Base-by-base conservation (phyloP, 2,888 invertebrate genomes). In the Penaeus monodon region DNA sequence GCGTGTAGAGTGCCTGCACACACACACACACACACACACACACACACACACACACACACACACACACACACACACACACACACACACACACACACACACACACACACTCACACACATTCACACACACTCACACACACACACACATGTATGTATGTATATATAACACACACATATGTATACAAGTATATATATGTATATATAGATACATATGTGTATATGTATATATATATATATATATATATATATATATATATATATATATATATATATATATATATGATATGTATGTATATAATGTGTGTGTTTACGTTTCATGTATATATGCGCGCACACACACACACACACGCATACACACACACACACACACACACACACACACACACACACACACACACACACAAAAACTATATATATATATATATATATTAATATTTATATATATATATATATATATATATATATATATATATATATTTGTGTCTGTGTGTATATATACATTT, bases 181-280 rank as follows among this genome's bases (percentile, higher is more conserved):
- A 73, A 0, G 24, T 68, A 68, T 22, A 27, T 27, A 12, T 22
- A 14, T 8, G 10, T 68, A 0, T 68, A 17, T 68, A 17, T 68
- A 24, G 0, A 33, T 73, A 73, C 2, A 24, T 27, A 73, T 27
- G n/a, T 27, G 1, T 12, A 3, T 12, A 73, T 73, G 7, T 73
- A 7, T 33, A 33, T 73, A 73, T 73, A 73, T 73, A 73, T 73
- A 73, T 73, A 73, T 33, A 73, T 73, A 73, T 73, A 33, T 73
- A 73, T 73, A 33, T 73, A 33, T 73, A 73, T 73, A 73, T 73
- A 73, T 73, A 33, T 73, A 73, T 29, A 33, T 73, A 73, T 73
- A 73, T 33, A 29, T 73, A 29, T 33, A 29, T 73, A 22, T 73
- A 7, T 73, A 29, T 20, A 4, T 8, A 8, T 8, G 27, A n/a